Conservation (phyloP, 2,888 invertebrate species). For the Frankliniella fusca region DNA sequence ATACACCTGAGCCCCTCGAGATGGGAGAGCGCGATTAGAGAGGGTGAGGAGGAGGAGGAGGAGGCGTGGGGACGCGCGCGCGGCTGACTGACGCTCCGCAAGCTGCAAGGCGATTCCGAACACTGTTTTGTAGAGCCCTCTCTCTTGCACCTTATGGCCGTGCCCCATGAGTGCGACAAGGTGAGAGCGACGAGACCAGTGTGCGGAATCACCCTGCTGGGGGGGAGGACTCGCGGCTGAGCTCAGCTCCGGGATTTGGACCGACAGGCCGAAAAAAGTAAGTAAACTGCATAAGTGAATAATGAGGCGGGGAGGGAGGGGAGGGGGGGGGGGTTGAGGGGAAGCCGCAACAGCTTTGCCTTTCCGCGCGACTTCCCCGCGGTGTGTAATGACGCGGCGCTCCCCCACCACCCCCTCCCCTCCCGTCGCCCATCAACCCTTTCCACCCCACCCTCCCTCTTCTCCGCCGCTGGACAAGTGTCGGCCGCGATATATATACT, state of each 20-base stretch:
- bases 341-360: slow-evolving; percentile 2
- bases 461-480: background rate
- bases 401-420: background rate
- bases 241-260: background rate
- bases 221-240: no score
- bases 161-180: no score
- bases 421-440: background rate
- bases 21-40: no score
- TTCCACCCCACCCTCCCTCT: background rate
- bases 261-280: background rate
- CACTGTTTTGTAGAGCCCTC: no score
- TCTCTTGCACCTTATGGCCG: no score
- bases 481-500: background rate
- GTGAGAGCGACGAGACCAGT: no score
- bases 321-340: background rate
- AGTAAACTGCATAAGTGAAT: slow-evolving; percentile 26
- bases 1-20: background rate
- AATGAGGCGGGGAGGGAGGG: background rate
- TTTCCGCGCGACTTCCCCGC: background rate
- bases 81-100: no score
- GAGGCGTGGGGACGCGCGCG: no score
- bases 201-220: no score
- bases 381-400: slow-evolving; percentile 4
- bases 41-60: no score
- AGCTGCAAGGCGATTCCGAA: no score